Percentiles rank a stretch among this genome's conserved stretches.
These are phyloP conservation scores for Phyllostomus discolor DNA, from an alignment of 2,113 vertebrate genomes.

Conservation along the genomic window DNA sequence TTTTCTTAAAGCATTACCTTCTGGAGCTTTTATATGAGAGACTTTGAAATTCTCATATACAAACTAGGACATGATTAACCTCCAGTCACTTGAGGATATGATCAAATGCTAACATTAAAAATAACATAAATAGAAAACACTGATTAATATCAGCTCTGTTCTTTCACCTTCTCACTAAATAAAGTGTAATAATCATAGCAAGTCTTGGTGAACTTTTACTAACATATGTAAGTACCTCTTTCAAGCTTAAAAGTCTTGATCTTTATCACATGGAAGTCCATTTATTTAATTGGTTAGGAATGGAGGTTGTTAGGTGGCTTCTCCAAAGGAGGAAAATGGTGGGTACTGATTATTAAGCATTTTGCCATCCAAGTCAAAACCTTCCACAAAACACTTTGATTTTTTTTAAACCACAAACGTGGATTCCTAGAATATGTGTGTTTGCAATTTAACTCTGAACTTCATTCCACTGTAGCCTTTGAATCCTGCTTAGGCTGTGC, in stretches of 20 bases:
- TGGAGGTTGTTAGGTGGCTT: neutral
- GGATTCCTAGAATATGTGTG: neutral
- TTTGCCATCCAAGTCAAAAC: slow-evolving; percentile 1
- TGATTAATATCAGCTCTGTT: neutral
- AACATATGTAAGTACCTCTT: neutral
- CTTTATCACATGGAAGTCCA: neutral
- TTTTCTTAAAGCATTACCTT: neutral
- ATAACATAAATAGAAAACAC: neutral
- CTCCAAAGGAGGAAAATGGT: neutral
- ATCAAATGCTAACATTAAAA: neutral
- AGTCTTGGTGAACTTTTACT: neutral
- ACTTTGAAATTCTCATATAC: neutral
- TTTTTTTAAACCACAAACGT: neutral
- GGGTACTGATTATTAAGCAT: neutral
- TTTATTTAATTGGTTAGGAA: neutral
- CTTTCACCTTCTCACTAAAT: neutral
- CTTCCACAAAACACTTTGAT: neutral
- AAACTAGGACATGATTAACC: neutral
- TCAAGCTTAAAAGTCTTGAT: neutral
- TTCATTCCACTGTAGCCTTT: neutral
- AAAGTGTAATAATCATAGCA: neutral
- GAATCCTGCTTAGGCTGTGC: neutral
- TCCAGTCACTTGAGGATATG: neutral
- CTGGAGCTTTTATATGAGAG: neutral
- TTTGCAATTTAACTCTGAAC: neutral